Evolutionary conservation across 2,888 invertebrate species (phyloP).

Genomic region (Eilema depressum): DNA sequence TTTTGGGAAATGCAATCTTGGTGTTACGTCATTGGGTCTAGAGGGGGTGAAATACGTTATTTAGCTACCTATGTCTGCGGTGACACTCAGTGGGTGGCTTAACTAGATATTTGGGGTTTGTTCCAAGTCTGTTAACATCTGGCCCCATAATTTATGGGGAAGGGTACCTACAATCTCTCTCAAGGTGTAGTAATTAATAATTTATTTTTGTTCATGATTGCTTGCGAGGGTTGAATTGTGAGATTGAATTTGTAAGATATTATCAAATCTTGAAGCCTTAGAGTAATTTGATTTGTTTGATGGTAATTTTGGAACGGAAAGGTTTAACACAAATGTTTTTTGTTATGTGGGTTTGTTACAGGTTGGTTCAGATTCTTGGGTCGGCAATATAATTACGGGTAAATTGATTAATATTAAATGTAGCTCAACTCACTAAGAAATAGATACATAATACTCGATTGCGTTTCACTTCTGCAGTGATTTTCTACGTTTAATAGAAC

Average conservation of each 20-base stretch:
- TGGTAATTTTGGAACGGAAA: conserved; percentile 31
- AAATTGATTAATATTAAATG: background rate
- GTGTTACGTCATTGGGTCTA: conserved; percentile 43
- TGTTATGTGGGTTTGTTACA: background rate
- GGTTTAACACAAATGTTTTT: conserved; percentile 28
- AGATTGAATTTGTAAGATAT: conserved; percentile 51
- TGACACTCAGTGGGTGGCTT: conserved; percentile 79
- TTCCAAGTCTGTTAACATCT: conserved; percentile 83
- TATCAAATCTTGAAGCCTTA: conserved; percentile 56
- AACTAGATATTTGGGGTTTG: conserved; percentile 85
- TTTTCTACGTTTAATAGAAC: background rate
- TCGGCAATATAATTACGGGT: background rate
- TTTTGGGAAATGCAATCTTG: conserved; percentile 57
- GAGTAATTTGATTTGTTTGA: conserved; percentile 44
- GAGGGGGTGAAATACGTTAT: conserved; percentile 34
- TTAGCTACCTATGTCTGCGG: conserved; percentile 61
- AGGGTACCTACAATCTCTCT: conserved; percentile 80
- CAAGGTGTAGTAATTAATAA: conserved; percentile 84
- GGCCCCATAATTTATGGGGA: conserved; percentile 82
- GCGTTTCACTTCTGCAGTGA: background rate
- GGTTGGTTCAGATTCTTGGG: background rate
- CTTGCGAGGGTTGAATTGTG: conserved; percentile 62
- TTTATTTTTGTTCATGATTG: conserved; percentile 78
- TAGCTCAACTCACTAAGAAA: no score
- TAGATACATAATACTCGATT: no score